phyloP scores from a whole-genome alignment of 2,113 vertebrate genomes.

The Toxotes chatareus region DNA sequence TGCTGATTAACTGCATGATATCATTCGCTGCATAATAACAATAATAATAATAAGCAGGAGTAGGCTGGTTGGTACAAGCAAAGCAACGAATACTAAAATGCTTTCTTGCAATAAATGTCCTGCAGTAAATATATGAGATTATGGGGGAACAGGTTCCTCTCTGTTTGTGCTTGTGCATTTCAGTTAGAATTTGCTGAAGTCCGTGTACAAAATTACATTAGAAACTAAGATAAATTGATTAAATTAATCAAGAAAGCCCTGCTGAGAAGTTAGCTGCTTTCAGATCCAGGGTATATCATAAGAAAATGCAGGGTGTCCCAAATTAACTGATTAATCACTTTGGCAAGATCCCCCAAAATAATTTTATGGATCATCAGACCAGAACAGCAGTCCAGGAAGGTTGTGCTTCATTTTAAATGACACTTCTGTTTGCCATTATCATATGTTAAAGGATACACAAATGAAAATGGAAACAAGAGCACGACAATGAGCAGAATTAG shows the following conservation, averaged over 20 bases:
- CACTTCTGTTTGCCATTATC: background rate
- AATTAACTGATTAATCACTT: conserved; percentile 52
- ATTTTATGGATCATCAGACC: conserved; percentile 57
- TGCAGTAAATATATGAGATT: background rate
- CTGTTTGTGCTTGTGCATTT: conserved; percentile 2
- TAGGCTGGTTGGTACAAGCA: background rate
- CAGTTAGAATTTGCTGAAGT: conserved; percentile 18
- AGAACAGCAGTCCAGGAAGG: conserved; percentile 2
- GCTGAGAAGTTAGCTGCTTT: background rate
- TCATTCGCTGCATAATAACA: background rate
- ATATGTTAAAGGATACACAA: background rate
- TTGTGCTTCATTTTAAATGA: conserved; percentile 20
- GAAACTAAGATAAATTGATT: conserved; percentile 21
- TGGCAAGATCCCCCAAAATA: conserved; percentile 31
- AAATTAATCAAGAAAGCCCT: conserved; percentile 27
- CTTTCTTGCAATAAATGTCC: background rate
- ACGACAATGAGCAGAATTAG: background rate
- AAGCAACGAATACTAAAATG: background rate
- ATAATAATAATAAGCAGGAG: conserved; percentile 10
- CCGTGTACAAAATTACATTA: background rate
- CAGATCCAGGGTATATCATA: conserved; percentile 10
- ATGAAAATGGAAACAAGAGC: background rate
- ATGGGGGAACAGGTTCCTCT: background rate
- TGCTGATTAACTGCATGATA: conserved; percentile 20
- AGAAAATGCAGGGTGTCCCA: background rate